phyloP scores from a whole-genome alignment of 2,888 invertebrate genomes.

The Drosophila affinis region DNA sequence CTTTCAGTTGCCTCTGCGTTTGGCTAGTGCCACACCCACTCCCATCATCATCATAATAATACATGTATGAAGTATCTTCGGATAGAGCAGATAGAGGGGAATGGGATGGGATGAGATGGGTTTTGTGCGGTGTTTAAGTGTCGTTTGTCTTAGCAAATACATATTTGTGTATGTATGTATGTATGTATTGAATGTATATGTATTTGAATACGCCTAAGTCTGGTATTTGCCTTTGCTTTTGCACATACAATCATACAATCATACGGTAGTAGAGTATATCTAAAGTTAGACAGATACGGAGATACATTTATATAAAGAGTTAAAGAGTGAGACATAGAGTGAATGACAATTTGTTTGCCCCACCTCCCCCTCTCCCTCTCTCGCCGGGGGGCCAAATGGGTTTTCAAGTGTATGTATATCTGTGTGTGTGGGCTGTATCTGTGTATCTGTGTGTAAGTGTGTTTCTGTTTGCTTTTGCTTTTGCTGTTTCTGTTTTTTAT shows the following conservation, averaged over 20 bases:
- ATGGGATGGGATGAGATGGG: slow-evolving; percentile 3
- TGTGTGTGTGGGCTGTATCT: slow-evolving; percentile 10
- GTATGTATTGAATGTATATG: no score
- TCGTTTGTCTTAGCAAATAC: slow-evolving; percentile 60
- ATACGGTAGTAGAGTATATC: slow-evolving; percentile 54
- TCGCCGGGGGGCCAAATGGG: neutral
- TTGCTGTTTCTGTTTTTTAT: slow-evolving; percentile 23
- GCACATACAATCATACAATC: slow-evolving; percentile 37
- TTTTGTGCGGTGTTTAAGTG: slow-evolving; percentile 18
- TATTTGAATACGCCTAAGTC: slow-evolving; percentile 65
- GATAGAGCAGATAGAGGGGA: slow-evolving; percentile 3
- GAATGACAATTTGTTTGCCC: slow-evolving; percentile 62
- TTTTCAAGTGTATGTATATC: neutral
- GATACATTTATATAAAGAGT: slow-evolving; percentile 73
- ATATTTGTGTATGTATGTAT: neutral
- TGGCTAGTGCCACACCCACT: slow-evolving; percentile 42
- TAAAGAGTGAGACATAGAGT: slow-evolving; percentile 65
- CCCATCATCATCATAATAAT: slow-evolving; percentile 6
- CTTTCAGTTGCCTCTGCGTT: slow-evolving; percentile 12
- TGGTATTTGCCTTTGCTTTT: slow-evolving; percentile 21
- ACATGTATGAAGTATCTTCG: slow-evolving; percentile 2
- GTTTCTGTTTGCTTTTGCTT: slow-evolving; percentile 21
- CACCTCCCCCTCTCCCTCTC: slow-evolving; percentile 2
- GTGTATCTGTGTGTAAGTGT: slow-evolving; percentile 25
- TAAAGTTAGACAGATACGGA: slow-evolving; percentile 76